phyloP scores from a whole-genome alignment of 2,113 vertebrate genomes.

The Myotis brandtii region DNA sequence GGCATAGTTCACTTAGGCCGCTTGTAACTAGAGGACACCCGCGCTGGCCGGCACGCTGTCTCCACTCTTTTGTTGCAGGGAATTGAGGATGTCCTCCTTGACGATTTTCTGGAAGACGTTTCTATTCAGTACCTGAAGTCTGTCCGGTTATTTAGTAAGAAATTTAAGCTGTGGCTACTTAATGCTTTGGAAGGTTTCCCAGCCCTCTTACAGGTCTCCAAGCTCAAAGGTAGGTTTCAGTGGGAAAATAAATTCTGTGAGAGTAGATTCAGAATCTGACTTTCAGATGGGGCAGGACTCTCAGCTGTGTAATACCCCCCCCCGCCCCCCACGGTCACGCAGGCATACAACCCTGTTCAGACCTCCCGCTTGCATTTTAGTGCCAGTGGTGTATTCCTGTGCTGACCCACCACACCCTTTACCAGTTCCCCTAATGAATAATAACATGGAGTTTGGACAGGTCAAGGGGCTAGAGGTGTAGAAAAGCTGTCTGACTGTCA shows the following conservation, averaged over 20 bases:
- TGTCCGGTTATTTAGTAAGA: slow-evolving; percentile 83
- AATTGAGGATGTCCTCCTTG: slow-evolving; percentile 83
- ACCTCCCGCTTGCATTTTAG: background rate
- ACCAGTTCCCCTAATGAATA: fast-evolving
- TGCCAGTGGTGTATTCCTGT: too few species aligned
- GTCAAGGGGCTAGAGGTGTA: background rate
- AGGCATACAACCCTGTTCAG: fast-evolving
- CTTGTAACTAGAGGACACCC: fast-evolving
- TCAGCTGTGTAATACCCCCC: background rate
- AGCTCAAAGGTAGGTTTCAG: slow-evolving; percentile 79
- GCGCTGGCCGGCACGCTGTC: fast-evolving
- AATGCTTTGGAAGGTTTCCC: slow-evolving; percentile 81
- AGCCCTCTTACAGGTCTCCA: slow-evolving; percentile 74
- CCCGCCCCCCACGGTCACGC: fast-evolving
- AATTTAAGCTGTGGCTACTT: slow-evolving; percentile 81
- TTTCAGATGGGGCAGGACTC: fast-evolving
- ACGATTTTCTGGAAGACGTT: slow-evolving; percentile 83
- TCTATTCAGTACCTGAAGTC: slow-evolving; percentile 80
- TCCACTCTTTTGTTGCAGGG: slow-evolving; percentile 72
- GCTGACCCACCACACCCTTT: too few species aligned
- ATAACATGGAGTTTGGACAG: background rate
- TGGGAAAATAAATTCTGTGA: background rate
- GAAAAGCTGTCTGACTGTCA: background rate
- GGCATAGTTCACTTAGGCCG: fast-evolving
- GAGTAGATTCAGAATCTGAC: too few species aligned